phyloP scores from a whole-genome alignment of 2,113 vertebrate genomes.

The Castor canadensis region DNA sequence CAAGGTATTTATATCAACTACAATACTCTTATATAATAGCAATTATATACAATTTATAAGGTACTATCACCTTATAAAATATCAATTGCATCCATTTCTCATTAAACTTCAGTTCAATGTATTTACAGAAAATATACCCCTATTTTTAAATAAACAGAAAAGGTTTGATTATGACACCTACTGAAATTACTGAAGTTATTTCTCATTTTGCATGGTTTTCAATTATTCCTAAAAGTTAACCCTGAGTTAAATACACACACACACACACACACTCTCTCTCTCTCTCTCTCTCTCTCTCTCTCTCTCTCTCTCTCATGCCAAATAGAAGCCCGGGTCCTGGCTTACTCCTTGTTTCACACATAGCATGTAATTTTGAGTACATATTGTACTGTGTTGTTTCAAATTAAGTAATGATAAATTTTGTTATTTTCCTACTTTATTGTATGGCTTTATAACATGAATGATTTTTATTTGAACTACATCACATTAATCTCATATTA shows the following conservation, averaged over 20 bases:
- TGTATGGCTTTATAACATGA: background rate
- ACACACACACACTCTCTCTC: background rate
- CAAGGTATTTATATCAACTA: background rate
- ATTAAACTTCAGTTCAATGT: background rate
- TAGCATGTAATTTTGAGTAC: background rate
- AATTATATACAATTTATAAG: background rate
- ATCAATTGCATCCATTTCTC: background rate
- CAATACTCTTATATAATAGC: background rate
- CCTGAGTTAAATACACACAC: background rate
- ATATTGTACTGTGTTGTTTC: background rate
- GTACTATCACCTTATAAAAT: background rate
- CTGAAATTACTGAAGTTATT: background rate
- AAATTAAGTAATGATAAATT: background rate
- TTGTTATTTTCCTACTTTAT: background rate
- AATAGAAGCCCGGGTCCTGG: background rate
- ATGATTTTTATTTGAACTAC: background rate
- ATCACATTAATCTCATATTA: background rate
- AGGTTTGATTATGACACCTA: background rate
- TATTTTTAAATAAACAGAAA: background rate
- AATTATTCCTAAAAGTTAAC: background rate
- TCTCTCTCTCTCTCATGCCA: too few species aligned
- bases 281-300: too few species aligned
- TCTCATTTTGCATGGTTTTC: constrained; percentile 15
- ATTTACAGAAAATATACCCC: background rate
- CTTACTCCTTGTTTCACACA: background rate